Base-by-base conservation (phyloP, 1,140 invertebrate genomes). In the Prorops nasuta region DNA sequence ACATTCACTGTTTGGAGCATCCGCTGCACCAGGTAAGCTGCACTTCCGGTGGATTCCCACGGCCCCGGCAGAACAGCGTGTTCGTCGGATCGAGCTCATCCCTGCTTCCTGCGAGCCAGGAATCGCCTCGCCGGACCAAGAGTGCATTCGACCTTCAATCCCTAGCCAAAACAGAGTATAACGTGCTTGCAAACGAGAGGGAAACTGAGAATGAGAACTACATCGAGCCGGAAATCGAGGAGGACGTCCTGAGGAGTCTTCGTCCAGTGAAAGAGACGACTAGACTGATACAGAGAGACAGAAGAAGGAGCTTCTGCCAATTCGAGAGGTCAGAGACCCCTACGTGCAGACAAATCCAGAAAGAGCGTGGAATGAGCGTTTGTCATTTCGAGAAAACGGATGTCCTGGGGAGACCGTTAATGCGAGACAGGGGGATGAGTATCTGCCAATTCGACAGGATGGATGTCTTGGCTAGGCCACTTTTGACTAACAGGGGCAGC, bases 121-220 rank as follows among this genome's bases (percentile, higher is more conserved):
- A 79, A 49, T 79, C 81, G 4, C 86, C 87, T 0, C 72, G 90
- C 2, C 84, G 89, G 51, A 84, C 85, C 1, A 89, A 90, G 55
- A 90, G 88, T n/a, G 90, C 89, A 0, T 84, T 91, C 50, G 89
- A 93, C 67, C 81, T 92, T 6, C 88, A 90, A 60, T 87, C 87
- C 3, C 73, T 91, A 31, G 80, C 88, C 0, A 40, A 63, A 1
- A 63, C 56, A 6, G 60, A 63, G 16, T 49, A 56, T 31, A 50
- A 45, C 15, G 56, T 46, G 36, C 8, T 57, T n/a, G n/a, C n/a
- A n/a, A 7, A 46, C 31, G n/a, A 38, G 22, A 15, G 18, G 21
- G 40, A 34, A 17, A 31, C 44, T 15, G 39, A 41, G 22, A 50
- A 43, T 32, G 41, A 54, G 20, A 47, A 63, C 21, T 40, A 56